A percentile compares a stretch with the other conserved stretches of the same genome.
These are phyloP conservation scores for Drosophila mauritiana DNA, from an alignment of 1,140 invertebrate genomes.

Conservation along the genomic window DNA sequence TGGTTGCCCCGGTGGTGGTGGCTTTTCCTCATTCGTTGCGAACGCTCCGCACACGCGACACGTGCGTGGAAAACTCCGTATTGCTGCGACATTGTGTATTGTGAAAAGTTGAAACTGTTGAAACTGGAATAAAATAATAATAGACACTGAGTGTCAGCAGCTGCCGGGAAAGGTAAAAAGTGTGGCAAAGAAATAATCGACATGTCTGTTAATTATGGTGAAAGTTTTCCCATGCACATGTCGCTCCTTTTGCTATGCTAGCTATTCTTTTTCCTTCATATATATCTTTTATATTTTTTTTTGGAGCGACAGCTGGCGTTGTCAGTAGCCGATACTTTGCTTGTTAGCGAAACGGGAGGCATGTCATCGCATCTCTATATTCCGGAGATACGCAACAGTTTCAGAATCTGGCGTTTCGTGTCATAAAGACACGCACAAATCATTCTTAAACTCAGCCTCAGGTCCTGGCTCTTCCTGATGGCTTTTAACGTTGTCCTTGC, in stretches of 20 bases:
- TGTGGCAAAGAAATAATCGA: slow-evolving; percentile 78
- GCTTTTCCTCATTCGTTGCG: slow-evolving; percentile 64
- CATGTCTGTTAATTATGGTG: slow-evolving; percentile 83
- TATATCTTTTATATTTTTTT: slow-evolving; percentile 40
- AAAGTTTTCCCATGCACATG: slow-evolving; percentile 65
- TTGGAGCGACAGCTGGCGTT: slow-evolving; percentile 69
- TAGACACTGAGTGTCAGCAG: slow-evolving; percentile 46
- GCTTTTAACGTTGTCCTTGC: slow-evolving; percentile 56
- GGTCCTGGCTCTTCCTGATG: slow-evolving; percentile 18
- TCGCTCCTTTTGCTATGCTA: slow-evolving; percentile 52
- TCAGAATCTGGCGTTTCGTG: slow-evolving; percentile 53
- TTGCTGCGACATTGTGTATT: slow-evolving; percentile 48
- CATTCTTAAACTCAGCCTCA: slow-evolving; percentile 67
- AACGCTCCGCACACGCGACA: slow-evolving; percentile 69
- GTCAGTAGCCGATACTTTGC: slow-evolving; percentile 45
- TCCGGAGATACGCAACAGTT: slow-evolving; percentile 31
- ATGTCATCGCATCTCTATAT: slow-evolving; percentile 35
- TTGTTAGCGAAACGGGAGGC: slow-evolving; percentile 61
- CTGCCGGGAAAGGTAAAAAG: slow-evolving; percentile 77
- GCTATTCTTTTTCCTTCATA: slow-evolving; percentile 39
- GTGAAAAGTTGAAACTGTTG: slow-evolving; percentile 68
- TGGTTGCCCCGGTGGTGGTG: slow-evolving; percentile 32
- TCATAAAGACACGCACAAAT: slow-evolving; percentile 83
- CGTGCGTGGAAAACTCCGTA: slow-evolving; percentile 69
- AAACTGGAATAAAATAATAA: slow-evolving; percentile 59